Base-by-base conservation (phyloP, 2,797 vertebrate species). In the Spinus pinus region DNA sequence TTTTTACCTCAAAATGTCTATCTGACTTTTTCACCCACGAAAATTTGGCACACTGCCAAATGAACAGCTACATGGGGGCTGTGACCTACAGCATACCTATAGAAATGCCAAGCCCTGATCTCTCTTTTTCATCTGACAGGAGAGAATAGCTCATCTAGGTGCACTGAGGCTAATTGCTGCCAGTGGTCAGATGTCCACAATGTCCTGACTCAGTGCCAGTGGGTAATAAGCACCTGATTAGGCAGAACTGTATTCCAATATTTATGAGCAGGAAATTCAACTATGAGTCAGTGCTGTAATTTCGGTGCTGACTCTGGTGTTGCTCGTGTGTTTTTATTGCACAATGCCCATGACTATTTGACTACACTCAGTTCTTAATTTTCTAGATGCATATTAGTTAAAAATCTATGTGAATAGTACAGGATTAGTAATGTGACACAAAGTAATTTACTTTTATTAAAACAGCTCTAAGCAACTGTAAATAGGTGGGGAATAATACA, bases 21-120 rank as follows among this genome's bases (percentile, higher is more conserved):
- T 17, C 22, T 56, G 44, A 5, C 11, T 60, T 20, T 8, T 50
- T 79, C 31, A 64, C 4, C 49, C 35, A 31, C 20, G 50, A 53
- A 66, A 42, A 69, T 56, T 11, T 65, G 50, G 13, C 47, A 2
- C 23, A 1, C 13, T 85, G 62, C 10, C 23, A 58, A 1, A 5
- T 10, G 1, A 53, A 19, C 16, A 20, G 19, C 42, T 19, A 15
- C 0, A 0, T 12, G 21, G 30, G 37, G 23, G 7, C 67, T 71
- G 41, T 24, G 39, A 58, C 27, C 42, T 80, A 1, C 1, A 6
- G 11, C 16, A 41, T 11, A 46, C 25, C 15, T 25, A 4, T 1
- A 27, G 49, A 84, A 80, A 15, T 25, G 20, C 58, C 51, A 49
- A 50, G 10, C 15, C n/a, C n/a, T 65, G 18, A 9, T 60, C 27